Conservation (phyloP, 2,888 invertebrate genomes). For the Drosophila limbata region DNA sequence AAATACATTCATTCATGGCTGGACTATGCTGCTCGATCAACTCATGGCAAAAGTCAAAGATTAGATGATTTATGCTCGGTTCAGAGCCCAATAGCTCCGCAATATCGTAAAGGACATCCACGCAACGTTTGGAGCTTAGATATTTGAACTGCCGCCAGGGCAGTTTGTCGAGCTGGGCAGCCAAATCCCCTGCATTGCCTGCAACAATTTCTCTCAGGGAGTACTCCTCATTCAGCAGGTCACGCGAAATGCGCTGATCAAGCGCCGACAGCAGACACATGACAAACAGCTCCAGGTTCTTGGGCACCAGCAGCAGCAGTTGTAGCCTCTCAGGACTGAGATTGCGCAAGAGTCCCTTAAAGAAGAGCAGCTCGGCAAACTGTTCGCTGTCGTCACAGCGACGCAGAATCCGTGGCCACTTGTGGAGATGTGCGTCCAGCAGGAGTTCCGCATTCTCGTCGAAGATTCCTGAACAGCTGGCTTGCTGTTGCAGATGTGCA, state of each 20-base stretch:
- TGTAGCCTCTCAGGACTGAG: conserved; percentile 87
- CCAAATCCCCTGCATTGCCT: conserved; percentile 74
- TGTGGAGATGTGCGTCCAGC: conserved; percentile 87
- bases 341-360: conserved; percentile 89
- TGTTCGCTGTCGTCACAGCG: conserved; percentile 89
- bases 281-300: conserved; percentile 87
- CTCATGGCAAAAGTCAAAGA: conserved; percentile 88
- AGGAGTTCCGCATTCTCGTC: conserved; percentile 87
- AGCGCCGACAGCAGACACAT: conserved; percentile 87
- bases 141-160: conserved; percentile 89
- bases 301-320: conserved; percentile 86
- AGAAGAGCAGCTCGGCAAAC: conserved; percentile 87
- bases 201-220: conserved; percentile 62
- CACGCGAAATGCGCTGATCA: conserved; percentile 86
- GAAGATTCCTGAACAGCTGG: conserved; percentile 65
- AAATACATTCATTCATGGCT: conserved; percentile 87
- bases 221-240: conserved; percentile 87
- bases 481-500: conserved; percentile 83
- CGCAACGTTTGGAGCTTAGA: conserved; percentile 86
- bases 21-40: conserved; percentile 86
- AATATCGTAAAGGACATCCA: conserved; percentile 86
- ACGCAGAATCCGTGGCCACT: conserved; percentile 88
- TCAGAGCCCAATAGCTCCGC: conserved; percentile 87
- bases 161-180: conserved; percentile 77
- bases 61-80: conserved; percentile 85